phyloP scores from a whole-genome alignment of 2,113 vertebrate genomes.

The Calonectris borealis region DNA sequence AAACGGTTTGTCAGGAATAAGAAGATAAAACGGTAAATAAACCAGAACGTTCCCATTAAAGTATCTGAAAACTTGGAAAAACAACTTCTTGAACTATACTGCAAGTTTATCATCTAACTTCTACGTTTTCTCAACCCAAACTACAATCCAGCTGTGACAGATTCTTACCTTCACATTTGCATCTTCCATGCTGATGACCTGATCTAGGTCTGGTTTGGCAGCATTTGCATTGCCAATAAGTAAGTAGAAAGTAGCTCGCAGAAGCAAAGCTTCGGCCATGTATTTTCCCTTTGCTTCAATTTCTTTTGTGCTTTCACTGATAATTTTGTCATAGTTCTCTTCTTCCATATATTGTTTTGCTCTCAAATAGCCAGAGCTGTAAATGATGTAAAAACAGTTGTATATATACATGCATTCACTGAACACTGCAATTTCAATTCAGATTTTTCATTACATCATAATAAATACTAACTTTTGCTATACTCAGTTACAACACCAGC shows the following conservation, averaged over 20 bases:
- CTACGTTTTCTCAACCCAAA: neutral
- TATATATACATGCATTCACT: neutral
- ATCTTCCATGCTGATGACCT: constrained; percentile 92
- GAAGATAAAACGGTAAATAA: neutral
- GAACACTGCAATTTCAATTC: neutral
- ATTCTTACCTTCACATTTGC: constrained; percentile 91
- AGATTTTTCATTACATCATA: neutral
- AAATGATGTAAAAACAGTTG: constrained; percentile 53
- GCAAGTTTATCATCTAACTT: neutral
- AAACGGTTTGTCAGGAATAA: neutral
- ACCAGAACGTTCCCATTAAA: neutral
- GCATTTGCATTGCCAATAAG: constrained; percentile 94
- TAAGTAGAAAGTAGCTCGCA: constrained; percentile 96
- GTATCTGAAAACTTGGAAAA: neutral
- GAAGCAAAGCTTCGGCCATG: constrained; percentile 90
- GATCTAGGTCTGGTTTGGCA: constrained; percentile 94
- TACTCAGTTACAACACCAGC: neutral
- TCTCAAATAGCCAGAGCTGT: constrained; percentile 92
- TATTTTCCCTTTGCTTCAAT: constrained; percentile 90
- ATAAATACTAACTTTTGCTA: neutral
- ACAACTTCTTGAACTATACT: neutral
- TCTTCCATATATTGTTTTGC: constrained; percentile 99
- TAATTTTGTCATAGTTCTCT: constrained; percentile 99
- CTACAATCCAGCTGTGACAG: neutral
- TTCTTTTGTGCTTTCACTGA: constrained; percentile 98